These are phyloP conservation scores for Eudyptes chrysolophus DNA, from an alignment of 2,113 vertebrate genomes.

Conservation along the genomic window DNA sequence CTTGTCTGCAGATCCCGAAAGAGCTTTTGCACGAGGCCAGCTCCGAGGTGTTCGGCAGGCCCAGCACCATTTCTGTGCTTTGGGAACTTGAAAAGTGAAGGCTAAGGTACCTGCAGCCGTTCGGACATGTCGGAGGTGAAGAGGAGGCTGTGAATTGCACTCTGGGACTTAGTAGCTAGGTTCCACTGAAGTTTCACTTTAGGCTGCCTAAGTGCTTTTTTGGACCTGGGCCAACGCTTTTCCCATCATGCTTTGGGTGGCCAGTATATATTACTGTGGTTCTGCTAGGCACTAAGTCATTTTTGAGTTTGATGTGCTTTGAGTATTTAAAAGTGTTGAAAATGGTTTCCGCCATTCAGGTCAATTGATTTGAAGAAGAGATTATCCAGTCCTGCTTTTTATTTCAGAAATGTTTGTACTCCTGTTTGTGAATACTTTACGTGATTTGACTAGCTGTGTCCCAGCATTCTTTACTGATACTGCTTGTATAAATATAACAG, in stretches of 20 bases:
- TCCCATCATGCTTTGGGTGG: fast-evolving
- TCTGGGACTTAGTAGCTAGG: background rate
- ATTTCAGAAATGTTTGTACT: background rate
- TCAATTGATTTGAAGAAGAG: background rate
- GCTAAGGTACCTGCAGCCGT: background rate
- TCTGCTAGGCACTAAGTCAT: background rate
- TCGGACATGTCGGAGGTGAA: background rate
- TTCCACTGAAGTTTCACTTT: background rate
- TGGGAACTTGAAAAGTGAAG: background rate
- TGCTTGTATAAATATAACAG: background rate
- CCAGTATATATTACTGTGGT: background rate
- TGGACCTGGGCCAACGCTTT: background rate
- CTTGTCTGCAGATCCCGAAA: background rate
- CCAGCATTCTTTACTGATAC: background rate
- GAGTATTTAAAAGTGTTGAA: background rate
- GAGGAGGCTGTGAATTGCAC: background rate
- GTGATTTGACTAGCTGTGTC: background rate
- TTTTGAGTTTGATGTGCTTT: background rate
- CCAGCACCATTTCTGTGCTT: background rate
- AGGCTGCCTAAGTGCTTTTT: constrained; percentile 21
- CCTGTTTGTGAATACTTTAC: background rate
- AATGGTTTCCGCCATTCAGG: background rate
- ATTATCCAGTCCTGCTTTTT: background rate
- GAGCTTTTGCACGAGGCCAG: background rate
- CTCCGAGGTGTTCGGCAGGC: background rate